Percentiles rank a stretch among this genome's conserved stretches.
These are phyloP conservation scores for Lerista edwardsae DNA, from an alignment of 2,797 vertebrate genomes.

Conservation along the genomic window DNA sequence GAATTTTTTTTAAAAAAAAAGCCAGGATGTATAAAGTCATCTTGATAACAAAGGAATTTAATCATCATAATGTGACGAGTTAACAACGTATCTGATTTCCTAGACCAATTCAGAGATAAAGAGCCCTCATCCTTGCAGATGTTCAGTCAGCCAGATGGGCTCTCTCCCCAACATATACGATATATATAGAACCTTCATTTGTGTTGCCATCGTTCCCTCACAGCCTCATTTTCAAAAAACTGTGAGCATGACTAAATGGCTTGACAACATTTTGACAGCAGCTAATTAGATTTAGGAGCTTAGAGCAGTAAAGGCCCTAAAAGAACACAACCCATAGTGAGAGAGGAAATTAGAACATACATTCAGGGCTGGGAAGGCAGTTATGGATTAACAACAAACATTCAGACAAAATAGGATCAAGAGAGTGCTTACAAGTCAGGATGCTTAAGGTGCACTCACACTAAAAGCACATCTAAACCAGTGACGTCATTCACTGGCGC, in stretches of 20 bases:
- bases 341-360: background rate
- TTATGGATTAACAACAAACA: background rate
- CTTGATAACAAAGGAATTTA: constrained; percentile 81
- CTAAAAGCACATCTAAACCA: background rate
- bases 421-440: background rate
- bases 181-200: constrained; percentile 65
- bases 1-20: constrained; percentile 47
- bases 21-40: constrained; percentile 65
- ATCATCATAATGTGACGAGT: constrained; percentile 83
- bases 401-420: background rate
- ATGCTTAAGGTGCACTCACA: background rate
- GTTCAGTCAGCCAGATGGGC: constrained; percentile 73
- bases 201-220: constrained; percentile 77
- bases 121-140: constrained; percentile 82
- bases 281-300: constrained; percentile 77
- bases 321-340: constrained; percentile 60
- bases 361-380: background rate
- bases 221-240: constrained; percentile 80
- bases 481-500: no score
- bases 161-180: constrained; percentile 4
- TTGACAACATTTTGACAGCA: constrained; percentile 80
- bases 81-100: constrained; percentile 80
- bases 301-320: constrained; percentile 62
- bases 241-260: constrained; percentile 78
- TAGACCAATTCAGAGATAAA: constrained; percentile 81